A percentile compares a stretch with the other conserved stretches of the same genome.
Evolutionary conservation across 1,140 invertebrate genomes (phyloP).

Genomic region (Rhagoletis pomonella): DNA sequence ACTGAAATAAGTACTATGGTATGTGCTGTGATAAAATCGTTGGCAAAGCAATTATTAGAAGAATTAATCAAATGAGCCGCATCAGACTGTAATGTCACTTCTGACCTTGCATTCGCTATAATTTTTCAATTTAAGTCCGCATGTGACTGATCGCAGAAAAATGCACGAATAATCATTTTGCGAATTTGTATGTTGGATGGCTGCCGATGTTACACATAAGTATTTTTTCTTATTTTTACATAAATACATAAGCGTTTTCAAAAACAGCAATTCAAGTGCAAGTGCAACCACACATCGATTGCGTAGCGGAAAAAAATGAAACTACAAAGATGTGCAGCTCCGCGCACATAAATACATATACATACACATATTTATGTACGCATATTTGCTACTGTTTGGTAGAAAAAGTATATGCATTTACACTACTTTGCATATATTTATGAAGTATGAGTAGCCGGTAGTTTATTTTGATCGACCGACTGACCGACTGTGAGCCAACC

Average conservation of each 20-base stretch:
- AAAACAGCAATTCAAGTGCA: neutral
- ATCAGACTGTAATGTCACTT: too few species aligned
- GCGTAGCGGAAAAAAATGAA: neutral
- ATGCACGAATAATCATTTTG: too few species aligned
- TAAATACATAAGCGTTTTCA: neutral
- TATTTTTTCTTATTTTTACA: too few species aligned
- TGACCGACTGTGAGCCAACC: neutral
- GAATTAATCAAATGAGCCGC: too few species aligned
- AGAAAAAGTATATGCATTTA: neutral
- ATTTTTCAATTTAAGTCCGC: too few species aligned
- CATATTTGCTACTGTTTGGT: neutral
- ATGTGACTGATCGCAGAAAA: too few species aligned
- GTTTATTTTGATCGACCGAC: slow-evolving; percentile 7
- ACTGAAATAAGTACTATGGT: too few species aligned
- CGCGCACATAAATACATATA: neutral
- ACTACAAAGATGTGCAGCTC: neutral
- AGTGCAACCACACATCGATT: neutral
- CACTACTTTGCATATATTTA: neutral
- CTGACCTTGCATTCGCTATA: too few species aligned
- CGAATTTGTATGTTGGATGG: too few species aligned
- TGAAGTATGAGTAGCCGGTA: neutral
- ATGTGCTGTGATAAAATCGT: too few species aligned
- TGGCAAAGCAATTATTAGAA: too few species aligned
- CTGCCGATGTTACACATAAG: too few species aligned
- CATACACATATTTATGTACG: neutral